Conservation (phyloP, 2,888 invertebrate genomes). For the Rhagonycha lutea region DNA sequence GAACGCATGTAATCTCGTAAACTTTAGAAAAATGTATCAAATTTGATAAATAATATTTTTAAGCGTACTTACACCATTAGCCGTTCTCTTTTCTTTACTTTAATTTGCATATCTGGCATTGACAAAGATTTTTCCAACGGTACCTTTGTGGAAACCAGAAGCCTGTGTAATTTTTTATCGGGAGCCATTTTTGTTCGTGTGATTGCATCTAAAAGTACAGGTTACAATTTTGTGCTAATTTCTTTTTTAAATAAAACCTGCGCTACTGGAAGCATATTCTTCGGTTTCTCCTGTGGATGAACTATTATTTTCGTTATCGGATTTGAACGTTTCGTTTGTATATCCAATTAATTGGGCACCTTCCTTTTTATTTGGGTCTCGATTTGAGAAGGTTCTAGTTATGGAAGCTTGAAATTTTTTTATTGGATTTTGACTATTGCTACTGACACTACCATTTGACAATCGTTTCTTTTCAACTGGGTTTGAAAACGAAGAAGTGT, state of each 20-base stretch:
- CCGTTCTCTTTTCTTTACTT: constrained; percentile 71
- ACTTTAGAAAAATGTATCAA: constrained; percentile 50
- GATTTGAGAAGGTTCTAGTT: constrained; percentile 59
- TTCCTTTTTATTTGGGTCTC: constrained; percentile 48
- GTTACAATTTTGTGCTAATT: background rate
- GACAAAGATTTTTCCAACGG: constrained; percentile 80
- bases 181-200: constrained; percentile 52
- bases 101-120: constrained; percentile 82
- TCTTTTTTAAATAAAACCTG: constrained; percentile 36
- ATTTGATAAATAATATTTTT: background rate
- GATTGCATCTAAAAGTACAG: background rate
- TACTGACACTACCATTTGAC: constrained; percentile 43
- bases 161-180: constrained; percentile 58
- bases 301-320: constrained; percentile 41
- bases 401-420: constrained; percentile 54
- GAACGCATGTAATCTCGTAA: constrained; percentile 74
- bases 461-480: constrained; percentile 37
- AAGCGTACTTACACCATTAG: constrained; percentile 68
- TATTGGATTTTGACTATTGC: constrained; percentile 46
- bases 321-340: constrained; percentile 48
- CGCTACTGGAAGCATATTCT: constrained; percentile 41
- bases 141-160: constrained; percentile 59
- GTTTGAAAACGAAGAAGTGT: constrained; percentile 39
- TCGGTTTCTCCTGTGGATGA: constrained; percentile 42
- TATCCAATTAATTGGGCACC: constrained; percentile 51